Evolutionary conservation across 2,888 invertebrate species (phyloP).

Genomic region (Lacanobia wlatinum): DNA sequence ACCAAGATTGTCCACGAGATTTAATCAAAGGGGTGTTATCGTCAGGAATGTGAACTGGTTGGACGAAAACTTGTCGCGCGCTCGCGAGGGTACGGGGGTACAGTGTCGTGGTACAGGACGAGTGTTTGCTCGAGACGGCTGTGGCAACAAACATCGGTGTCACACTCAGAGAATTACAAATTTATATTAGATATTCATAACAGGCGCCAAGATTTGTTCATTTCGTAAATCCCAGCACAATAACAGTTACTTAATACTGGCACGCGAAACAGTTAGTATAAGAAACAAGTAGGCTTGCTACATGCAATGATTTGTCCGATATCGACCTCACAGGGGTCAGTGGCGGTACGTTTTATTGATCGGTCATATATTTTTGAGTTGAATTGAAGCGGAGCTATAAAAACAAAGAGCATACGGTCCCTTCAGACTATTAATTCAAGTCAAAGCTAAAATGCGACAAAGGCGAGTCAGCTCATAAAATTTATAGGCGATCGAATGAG

Average conservation of each 20-base stretch:
- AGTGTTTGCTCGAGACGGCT: constrained; percentile 85
- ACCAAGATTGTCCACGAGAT: constrained; percentile 88
- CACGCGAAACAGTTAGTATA: constrained; percentile 72
- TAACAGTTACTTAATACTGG: constrained; percentile 78
- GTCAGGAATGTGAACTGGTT: constrained; percentile 78
- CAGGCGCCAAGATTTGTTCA: constrained; percentile 84
- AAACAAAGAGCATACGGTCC: constrained; percentile 80
- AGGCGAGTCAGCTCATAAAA: constrained; percentile 90
- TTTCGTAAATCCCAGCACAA: constrained; percentile 83
- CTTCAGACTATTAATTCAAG: constrained; percentile 86
- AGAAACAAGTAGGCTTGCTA: constrained; percentile 59
- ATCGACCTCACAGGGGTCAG: constrained; percentile 38
- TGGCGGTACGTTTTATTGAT: constrained; percentile 59
- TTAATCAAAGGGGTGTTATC: constrained; percentile 85
- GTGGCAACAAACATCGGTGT: constrained; percentile 87
- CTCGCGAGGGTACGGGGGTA: constrained; percentile 59
- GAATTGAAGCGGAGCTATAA: constrained; percentile 71
- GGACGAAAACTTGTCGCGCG: constrained; percentile 50
- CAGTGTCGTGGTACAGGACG: constrained; percentile 81
- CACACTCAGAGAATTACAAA: constrained; percentile 89
- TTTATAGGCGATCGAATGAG: constrained; percentile 91
- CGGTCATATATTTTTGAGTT: constrained; percentile 65
- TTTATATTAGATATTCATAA: constrained; percentile 90
- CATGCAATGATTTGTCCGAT: constrained; percentile 42
- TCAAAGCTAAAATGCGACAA: constrained; percentile 87